Evolutionary conservation across 1,140 invertebrate genomes (phyloP).

Genomic region (Tenebrio molitor): DNA sequence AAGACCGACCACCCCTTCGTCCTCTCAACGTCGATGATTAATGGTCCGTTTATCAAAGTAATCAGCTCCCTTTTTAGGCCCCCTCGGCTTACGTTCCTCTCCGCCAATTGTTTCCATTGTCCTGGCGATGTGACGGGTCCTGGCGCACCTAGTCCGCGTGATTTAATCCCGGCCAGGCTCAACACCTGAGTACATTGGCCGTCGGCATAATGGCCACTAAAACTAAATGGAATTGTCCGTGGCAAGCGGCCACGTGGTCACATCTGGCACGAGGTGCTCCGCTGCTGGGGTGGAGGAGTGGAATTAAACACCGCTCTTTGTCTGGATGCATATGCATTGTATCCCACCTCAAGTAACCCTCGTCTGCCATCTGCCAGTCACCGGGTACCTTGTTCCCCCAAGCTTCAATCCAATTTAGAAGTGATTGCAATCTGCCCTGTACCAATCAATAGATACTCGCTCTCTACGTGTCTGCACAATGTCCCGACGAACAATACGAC

Average conservation of each 20-base stretch:
- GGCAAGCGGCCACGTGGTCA: slow-evolving; percentile 55
- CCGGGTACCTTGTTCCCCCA: slow-evolving; percentile 58
- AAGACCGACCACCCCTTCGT: background rate
- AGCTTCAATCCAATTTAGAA: slow-evolving; percentile 64
- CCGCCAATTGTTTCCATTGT: slow-evolving; percentile 38
- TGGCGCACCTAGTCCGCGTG: slow-evolving; percentile 58
- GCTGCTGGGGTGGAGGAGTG: slow-evolving; percentile 57
- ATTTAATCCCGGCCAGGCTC: slow-evolving; percentile 64
- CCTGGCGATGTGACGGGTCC: slow-evolving; percentile 19
- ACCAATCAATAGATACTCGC: slow-evolving; percentile 58
- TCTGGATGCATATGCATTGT: slow-evolving; percentile 65
- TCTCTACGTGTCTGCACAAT: slow-evolving; percentile 51
- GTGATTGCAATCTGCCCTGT: slow-evolving; percentile 64
- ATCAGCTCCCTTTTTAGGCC: slow-evolving; percentile 54
- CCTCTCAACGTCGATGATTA: slow-evolving; percentile 53
- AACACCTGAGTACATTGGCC: slow-evolving; percentile 66
- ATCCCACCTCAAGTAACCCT: slow-evolving; percentile 66
- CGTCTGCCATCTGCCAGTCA: slow-evolving; percentile 66
- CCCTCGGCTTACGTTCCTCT: slow-evolving; percentile 23
- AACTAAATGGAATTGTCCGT: slow-evolving; percentile 64
- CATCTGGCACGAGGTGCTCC: slow-evolving; percentile 61
- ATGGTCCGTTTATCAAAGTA: slow-evolving; percentile 64
- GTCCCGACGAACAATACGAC: slow-evolving; percentile 43
- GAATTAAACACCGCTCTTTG: slow-evolving; percentile 63
- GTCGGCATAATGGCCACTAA: slow-evolving; percentile 62